Evolutionary conservation across 2,888 invertebrate genomes (phyloP), one percentile per base, ranked within the genome.

Genomic region (Notocelia uddmanniana): DNA sequence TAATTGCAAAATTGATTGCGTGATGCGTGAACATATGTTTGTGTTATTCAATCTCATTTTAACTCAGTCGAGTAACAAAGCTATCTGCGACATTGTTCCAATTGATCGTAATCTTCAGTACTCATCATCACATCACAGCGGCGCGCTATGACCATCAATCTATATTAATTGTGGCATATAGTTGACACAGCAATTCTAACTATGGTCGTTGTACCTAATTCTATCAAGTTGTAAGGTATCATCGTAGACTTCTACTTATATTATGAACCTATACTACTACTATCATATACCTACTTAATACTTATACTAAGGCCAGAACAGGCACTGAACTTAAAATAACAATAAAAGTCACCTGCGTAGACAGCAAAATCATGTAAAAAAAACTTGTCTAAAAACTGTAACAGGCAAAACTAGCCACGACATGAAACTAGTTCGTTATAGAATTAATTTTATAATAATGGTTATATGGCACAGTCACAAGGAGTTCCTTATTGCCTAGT

Each of bases 401-500:
- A 64, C 58, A 48, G 55, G 58, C 10, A 37, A 50, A 11, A 37
- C 48, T 50, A 31, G 52, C 26, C 15, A 41, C 3, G 21, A 18
- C 64, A 64, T 52, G 70, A 70, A 70, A 52, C 48, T 62, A 50
- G 37, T 19, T 48, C 21, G 18, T 41, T 59, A 70, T 41, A 11
- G 52, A 48, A 70, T 50, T n/a, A 26, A 58, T 59, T 54, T 59
- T 70, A 50, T 31, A 31, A 60, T 41, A 26, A 19, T n/a, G n/a
- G n/a, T 21, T 11, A 13, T 19, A 54, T 41, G 60, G 11, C 52
- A 26, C 31, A 50, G n/a, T 52, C 45, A 13, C 41, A 41, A 41
- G 19, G 41, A 11, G 34, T 70, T 70, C 64, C 70, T 66, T 70
- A 66, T 70, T 66, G 70, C 19, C 31, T 31, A 66, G 64, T 55